Conservation (phyloP, 2,797 vertebrate genomes). For the Rhinoraja longicauda region DNA sequence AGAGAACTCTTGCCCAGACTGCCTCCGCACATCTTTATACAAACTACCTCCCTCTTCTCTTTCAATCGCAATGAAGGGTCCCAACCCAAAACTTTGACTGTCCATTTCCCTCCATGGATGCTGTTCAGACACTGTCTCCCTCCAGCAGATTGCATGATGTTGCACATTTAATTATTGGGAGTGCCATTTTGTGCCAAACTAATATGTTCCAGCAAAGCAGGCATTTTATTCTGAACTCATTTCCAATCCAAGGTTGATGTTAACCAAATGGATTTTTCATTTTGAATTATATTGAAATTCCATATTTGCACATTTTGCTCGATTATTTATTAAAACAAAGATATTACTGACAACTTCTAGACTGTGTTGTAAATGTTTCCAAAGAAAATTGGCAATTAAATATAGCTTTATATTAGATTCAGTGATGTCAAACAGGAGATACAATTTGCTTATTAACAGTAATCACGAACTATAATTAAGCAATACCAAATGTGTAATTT, state of each 20-base stretch:
- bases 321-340: no score
- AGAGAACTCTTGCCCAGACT: no score
- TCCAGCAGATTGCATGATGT: no score
- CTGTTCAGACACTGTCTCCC: no score
- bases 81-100: no score
- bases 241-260: background rate
- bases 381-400: background rate
- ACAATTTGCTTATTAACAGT: background rate
- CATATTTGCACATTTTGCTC: no score
- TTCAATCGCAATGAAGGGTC: no score
- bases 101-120: no score
- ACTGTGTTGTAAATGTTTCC: background rate
- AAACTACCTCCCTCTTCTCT: no score
- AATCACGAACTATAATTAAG: background rate
- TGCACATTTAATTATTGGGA: background rate
- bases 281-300: background rate
- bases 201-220: background rate
- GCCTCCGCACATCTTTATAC: no score
- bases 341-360: background rate
- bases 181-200: background rate
- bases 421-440: background rate
- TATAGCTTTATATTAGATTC: background rate
- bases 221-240: background rate
- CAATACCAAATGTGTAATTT: background rate
- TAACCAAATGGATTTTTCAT: background rate